phyloP scores from a whole-genome alignment of 2,113 vertebrate genomes.

The Crotalus tigris region DNA sequence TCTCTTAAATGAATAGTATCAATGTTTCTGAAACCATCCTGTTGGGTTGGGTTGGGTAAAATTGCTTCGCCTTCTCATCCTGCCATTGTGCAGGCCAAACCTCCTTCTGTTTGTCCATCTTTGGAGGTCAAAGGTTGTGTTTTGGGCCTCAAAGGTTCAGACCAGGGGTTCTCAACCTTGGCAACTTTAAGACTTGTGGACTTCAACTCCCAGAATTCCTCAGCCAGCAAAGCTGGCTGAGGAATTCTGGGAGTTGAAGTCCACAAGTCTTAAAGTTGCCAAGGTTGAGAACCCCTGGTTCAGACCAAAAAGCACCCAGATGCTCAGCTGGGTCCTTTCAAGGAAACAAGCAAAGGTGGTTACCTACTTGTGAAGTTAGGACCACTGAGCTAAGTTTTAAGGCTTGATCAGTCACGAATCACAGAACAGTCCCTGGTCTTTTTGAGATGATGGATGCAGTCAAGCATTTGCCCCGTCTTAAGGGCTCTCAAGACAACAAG shows the following conservation, averaged over 20 bases:
- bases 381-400: not conserved
- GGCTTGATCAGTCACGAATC: not conserved
- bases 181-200: too few relatives aligned
- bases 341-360: not conserved
- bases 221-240: too few relatives aligned
- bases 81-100: too few relatives aligned
- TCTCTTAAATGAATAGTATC: too few relatives aligned
- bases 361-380: not conserved
- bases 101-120: not conserved
- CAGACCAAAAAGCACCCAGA: too few relatives aligned
- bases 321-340: not conserved
- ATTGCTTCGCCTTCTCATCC: not conserved
- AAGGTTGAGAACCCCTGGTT: too few relatives aligned
- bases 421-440: not conserved
- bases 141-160: not conserved
- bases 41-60: not conserved
- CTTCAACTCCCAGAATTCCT: too few relatives aligned
- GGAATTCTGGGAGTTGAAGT: too few relatives aligned
- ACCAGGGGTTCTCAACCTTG: too few relatives aligned
- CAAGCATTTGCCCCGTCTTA: not conserved
- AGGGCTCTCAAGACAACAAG: not conserved
- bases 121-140: too few relatives aligned
- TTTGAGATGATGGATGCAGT: not conserved
- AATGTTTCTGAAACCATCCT: too few relatives aligned
- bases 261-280: too few relatives aligned